Base-by-base conservation (phyloP, 2,113 vertebrate species). In the Mastomys natalensis region DNA sequence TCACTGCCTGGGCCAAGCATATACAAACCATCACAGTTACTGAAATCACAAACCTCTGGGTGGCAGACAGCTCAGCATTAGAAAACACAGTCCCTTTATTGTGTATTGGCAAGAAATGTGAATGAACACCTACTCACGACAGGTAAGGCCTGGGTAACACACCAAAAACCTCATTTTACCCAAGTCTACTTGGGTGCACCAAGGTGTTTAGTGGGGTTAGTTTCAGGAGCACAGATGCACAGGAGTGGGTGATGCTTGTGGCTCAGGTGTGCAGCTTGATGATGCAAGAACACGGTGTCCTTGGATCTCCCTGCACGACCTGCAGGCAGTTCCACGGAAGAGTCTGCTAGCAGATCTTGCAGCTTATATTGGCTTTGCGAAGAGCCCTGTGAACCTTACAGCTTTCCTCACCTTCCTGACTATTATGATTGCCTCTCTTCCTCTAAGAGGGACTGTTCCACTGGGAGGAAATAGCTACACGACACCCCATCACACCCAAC, bases 41-140 rank as follows among this genome's bases (percentile, higher is more conserved):
- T 2, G 21, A 66, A 70, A 34, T n/a, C n/a, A n/a, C n/a, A n/a
- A n/a, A n/a, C n/a, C n/a, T n/a, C n/a, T 1, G 3, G 7, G 45
- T 1, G 21, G 48, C 60, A 73, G 80, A 31, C 0, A 0, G 10
- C 24, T 0, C 0, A 2, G 0, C 0, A 2, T 3, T 0, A 37
- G 87, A 40, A 53, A 45, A 26, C 58, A 85, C 31, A 85, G 58
- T 4, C 40, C 24, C 26, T 64, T 29, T 40, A 6, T 85, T 45
- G 15, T 64, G 4, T 64, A 60, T 40, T 31, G 24, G 26, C 15
- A 40, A 64, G 82, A 85, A 40, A 45, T 6, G 24, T 43, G n/a
- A 31, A 31, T 21, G 24, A 64, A 26, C 4, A 15, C 40, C 40
- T 62, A 40, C 15, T 40, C 7, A 2, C 29, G 5, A 24, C 7